Evolutionary conservation across 1,140 invertebrate species (phyloP).

Genomic region (Tetramorium simillimum): DNA sequence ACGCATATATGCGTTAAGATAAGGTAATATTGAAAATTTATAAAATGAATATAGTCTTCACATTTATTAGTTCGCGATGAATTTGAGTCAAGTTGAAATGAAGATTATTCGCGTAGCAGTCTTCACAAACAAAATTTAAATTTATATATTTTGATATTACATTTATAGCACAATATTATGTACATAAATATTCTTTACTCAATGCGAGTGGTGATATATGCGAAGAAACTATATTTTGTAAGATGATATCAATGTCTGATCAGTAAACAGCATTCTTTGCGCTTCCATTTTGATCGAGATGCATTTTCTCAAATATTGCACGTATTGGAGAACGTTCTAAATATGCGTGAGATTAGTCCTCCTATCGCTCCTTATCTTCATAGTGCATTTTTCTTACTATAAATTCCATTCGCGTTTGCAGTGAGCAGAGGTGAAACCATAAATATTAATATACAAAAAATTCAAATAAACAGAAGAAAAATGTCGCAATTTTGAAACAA

Average conservation of each 20-base stretch:
- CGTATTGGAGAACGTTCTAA: background rate
- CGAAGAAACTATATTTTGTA: background rate
- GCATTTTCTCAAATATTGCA: background rate
- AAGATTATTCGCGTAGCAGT: background rate
- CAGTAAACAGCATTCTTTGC: background rate
- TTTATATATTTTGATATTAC: background rate
- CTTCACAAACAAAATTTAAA: background rate
- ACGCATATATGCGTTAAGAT: too few relatives aligned
- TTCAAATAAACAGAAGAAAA: too few relatives aligned
- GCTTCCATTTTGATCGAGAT: background rate
- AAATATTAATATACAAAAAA: background rate
- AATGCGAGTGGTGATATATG: background rate
- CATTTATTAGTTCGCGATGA: background rate
- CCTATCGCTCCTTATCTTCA: background rate
- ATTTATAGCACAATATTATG: background rate
- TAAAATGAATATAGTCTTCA: background rate
- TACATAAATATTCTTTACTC: background rate
- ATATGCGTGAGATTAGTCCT: background rate
- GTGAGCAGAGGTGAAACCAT: too few relatives aligned
- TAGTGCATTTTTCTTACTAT: too few relatives aligned
- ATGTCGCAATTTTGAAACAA: too few relatives aligned
- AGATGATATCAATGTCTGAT: background rate
- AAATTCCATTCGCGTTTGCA: too few relatives aligned
- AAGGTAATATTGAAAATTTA: background rate
- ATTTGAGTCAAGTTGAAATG: background rate